Conservation (phyloP, 2,888 invertebrate species). For the Deroplatys truncata region DNA sequence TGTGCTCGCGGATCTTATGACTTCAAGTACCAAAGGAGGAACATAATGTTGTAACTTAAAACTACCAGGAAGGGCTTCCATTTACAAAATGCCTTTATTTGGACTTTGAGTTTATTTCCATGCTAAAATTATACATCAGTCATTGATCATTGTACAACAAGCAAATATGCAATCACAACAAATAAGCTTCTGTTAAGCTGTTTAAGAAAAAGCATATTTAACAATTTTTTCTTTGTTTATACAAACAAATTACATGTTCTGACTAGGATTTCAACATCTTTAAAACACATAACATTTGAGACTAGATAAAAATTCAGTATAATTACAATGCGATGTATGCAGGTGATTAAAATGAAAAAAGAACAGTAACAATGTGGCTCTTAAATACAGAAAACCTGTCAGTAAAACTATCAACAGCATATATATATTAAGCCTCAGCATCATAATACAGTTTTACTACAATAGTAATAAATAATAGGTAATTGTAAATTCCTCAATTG, state of each 20-base stretch:
- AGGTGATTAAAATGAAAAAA: not conserved
- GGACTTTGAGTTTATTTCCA: not conserved
- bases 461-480: not conserved
- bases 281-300: not conserved
- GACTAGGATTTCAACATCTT: not conserved
- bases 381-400: not conserved
- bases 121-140: not conserved
- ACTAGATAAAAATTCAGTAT: not conserved
- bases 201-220: not conserved
- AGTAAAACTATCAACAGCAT: not conserved
- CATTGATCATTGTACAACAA: not conserved
- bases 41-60: too few species aligned
- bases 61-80: not conserved
- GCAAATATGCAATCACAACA: not conserved
- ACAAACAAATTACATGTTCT: not conserved
- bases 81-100: not conserved
- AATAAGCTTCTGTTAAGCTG: not conserved
- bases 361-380: not conserved
- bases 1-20: too few species aligned
- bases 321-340: not conserved
- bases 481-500: too few species aligned
- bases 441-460: not conserved
- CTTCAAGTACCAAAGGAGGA: too few species aligned
- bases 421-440: too few species aligned
- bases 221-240: not conserved